A percentile compares a stretch with the other conserved stretches of the same genome.
Conservation (phyloP, 2,888 invertebrate genomes). For the Augochlorella aurata region DNA sequence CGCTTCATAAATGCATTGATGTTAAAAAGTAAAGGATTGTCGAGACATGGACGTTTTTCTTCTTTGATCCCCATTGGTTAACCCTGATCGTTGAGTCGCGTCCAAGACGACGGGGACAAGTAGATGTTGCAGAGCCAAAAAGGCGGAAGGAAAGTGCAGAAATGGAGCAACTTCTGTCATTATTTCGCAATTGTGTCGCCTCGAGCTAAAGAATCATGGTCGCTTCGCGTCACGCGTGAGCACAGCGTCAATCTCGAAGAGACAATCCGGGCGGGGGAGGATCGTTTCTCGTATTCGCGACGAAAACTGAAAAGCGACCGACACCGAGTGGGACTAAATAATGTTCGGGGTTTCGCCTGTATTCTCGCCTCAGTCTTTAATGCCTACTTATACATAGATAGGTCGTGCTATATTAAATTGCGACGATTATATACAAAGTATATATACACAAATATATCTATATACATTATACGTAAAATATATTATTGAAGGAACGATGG, state of each 20-base stretch:
- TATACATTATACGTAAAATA: conserved; percentile 52
- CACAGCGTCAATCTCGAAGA: background rate
- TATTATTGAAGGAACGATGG: conserved; percentile 43
- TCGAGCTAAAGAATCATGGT: no score
- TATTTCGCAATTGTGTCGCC: no score
- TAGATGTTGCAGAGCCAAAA: no score
- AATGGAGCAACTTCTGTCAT: background rate
- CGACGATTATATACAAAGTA: conserved; percentile 74
- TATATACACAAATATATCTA: conserved; percentile 61
- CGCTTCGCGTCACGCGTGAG: background rate
- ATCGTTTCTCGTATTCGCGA: conserved; percentile 29
- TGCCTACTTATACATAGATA: conserved; percentile 78
- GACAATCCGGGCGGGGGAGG: conserved; percentile 30
- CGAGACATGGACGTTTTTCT: no score
- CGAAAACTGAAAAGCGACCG: conserved; percentile 10
- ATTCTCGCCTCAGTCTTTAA: conserved; percentile 75
- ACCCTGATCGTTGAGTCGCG: no score
- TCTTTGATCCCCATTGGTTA: no score
- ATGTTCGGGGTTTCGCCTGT: conserved; percentile 54
- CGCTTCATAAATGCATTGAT: background rate
- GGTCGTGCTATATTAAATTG: conserved; percentile 75
- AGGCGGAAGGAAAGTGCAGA: background rate
- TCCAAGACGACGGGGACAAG: no score
- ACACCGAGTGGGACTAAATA: conserved; percentile 40
- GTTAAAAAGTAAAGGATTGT: no score